Base-by-base conservation (phyloP, 2,888 invertebrate genomes). In the Zygaena filipendulae region DNA sequence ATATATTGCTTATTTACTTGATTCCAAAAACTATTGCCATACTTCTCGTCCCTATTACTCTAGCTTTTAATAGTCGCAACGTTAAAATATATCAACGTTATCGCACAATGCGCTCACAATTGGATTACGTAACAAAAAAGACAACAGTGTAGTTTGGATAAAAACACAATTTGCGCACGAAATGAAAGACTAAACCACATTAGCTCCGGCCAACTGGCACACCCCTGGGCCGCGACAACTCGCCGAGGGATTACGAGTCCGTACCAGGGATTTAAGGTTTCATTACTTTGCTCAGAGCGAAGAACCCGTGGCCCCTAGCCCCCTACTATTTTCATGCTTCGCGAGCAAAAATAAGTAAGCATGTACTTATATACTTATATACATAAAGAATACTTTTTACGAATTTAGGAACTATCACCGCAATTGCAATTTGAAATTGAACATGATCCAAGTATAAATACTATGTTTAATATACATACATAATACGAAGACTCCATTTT, bases 211-310 rank as follows among this genome's bases (percentile, higher is more conserved):
- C 71, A 69, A 79, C 69, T 79, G 72, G 54, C 70, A 66, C 71
- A 64, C 71, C 72, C 59, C 55, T 42, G 45, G 57, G 33, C 45
- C 49, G 49, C 59, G 57, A 61, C 66, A 62, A 66, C 64, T 70
- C 71, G 71, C 63, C 69, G 62, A 60, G 70, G 77, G 79, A 79
- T 79, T 79, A 77, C 66, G 71, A 77, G 61, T 69, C 58, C 63
- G 68, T 61, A 72, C 74, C 68, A 74, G 77, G 74, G 79, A 77
- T 79, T 79, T 79, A 75, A 74, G 79, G 77, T 79, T 77, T 79
- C 77, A 77, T 75, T 79, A 75, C 71, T 71, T 56, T 53, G 59
- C 45, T 42, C 16, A 48, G 42, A 45, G 53, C 48, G 28, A 34
- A 29, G 27, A 29, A 35, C 47, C 46, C 33, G 51, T 51, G 56